Evolutionary conservation across 2,113 vertebrate species (phyloP).

Genomic region (Hystrix brachyura): DNA sequence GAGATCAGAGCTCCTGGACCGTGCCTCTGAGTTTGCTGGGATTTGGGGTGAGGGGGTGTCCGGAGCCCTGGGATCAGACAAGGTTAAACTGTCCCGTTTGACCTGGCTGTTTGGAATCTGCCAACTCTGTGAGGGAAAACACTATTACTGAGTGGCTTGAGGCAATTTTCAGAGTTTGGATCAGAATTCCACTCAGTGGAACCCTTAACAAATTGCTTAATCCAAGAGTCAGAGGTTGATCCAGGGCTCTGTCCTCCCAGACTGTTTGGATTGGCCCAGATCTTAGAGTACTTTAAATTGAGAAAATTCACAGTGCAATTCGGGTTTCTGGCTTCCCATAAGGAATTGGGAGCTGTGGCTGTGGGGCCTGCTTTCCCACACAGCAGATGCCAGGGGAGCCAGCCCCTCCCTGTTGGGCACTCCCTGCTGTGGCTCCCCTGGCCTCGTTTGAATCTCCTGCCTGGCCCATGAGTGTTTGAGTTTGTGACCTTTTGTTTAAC

Average conservation of each 20-base stretch:
- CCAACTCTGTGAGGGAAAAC: background rate
- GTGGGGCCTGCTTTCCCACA: background rate
- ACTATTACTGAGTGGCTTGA: background rate
- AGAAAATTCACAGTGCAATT: background rate
- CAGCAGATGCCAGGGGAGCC: background rate
- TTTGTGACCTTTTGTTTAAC: conserved; percentile 20
- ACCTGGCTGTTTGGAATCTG: background rate
- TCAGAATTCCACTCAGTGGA: background rate
- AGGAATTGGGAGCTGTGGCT: background rate
- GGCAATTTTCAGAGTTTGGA: background rate
- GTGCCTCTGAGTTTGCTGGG: background rate
- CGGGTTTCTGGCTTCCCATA: background rate
- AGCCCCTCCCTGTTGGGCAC: background rate
- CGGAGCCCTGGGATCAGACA: background rate
- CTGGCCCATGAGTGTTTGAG: background rate
- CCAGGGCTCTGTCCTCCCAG: background rate
- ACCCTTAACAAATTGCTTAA: background rate
- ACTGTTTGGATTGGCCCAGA: background rate
- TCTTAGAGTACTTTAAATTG: background rate
- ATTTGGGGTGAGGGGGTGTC: fast-evolving
- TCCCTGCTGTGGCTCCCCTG: background rate
- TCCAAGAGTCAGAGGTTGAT: background rate
- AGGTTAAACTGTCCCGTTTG: background rate
- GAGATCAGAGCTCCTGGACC: background rate
- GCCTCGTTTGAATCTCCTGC: background rate